A percentile compares a stretch with the other conserved stretches of the same genome.
Conservation (phyloP, 2,797 vertebrate genomes). For the Fistularia tabacaria region DNA sequence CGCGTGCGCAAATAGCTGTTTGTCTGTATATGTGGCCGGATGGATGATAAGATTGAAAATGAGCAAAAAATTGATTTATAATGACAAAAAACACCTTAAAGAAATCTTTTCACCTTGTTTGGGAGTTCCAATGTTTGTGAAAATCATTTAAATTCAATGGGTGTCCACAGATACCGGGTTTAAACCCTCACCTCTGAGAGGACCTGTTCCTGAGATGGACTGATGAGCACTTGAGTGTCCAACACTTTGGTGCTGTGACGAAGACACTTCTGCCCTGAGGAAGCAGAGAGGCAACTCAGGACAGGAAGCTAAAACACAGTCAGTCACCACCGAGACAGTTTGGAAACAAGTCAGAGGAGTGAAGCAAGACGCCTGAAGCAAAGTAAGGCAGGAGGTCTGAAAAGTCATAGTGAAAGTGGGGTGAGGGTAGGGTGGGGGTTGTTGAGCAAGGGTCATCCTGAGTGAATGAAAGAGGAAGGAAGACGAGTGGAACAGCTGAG, state of each 20-base stretch:
- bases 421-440: neutral
- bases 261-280: conserved; percentile 83
- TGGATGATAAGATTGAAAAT: too few species aligned
- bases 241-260: conserved; percentile 82
- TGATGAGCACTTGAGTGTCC: conserved; percentile 87
- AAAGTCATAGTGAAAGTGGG: conserved; percentile 19
- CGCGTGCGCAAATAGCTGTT: too few species aligned
- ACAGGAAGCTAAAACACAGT: conserved; percentile 14
- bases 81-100: too few species aligned
- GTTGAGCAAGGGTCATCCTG: conserved; percentile 10
- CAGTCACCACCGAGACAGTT: conserved; percentile 12
- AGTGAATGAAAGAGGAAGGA: conserved; percentile 26
- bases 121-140: too few species aligned
- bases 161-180: neutral
- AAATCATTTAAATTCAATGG: too few species aligned
- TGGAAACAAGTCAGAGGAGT: conserved; percentile 6
- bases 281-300: conserved; percentile 6
- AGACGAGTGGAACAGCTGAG: conserved; percentile 47
- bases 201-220: conserved; percentile 83
- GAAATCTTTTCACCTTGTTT: too few species aligned
- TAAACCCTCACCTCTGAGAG: conserved; percentile 81
- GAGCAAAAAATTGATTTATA: too few species aligned
- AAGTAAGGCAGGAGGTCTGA: neutral
- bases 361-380: neutral
- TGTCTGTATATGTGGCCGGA: too few species aligned